Evolutionary conservation across 2,113 vertebrate genomes (phyloP), one percentile per base, ranked within the genome.

Genomic region (Malurus cyaneus): DNA sequence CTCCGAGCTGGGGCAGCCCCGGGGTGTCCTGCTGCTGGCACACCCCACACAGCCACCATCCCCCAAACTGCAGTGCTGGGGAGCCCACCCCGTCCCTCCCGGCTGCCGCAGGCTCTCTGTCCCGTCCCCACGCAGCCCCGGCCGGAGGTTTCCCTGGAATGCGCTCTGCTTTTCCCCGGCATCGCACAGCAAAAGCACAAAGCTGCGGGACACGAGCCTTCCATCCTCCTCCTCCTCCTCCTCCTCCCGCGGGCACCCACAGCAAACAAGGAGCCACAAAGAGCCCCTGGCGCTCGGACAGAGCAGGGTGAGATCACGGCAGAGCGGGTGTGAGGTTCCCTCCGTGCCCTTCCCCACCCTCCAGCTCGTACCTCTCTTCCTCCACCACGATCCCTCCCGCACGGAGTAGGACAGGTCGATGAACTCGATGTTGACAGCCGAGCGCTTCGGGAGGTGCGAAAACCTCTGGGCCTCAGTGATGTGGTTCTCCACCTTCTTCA

Each of bases 401-500:
- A 99, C 99, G 12, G 99, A 99, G 96, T 99, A 99, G 67, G 99
- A 99, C 88, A 99, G 96, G 97, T 99, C 99, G 10, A 98, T 97
- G 94, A 99, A 99, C 96, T 99, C 99, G 44, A 99, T 98, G 97
- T 99, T 99, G 96, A 99, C 99, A 0, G 99, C 97, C 0, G 99
- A 99, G 94, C 99, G 99, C 29, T 98, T 99, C 15, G 99, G 99
- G 44, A 99, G 98, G 94, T 99, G 99, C 54, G 98, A 99, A 95
- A 99, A 99, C 83, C 99, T 98, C 97, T 99, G 99, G 8, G 99
- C 99, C 72, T 99, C 99, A 0, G 99, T 99, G 96, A 99, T 99
- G 95, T 99, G 99, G 97, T 99, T 99, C 97, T 99, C 99, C 96
- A 99, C 99, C 95, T 99, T 99, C 98, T 99, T 99, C 97, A 99